Evolutionary conservation across 1,140 invertebrate species (phyloP).

Genomic region (Neodiprion fabricii): DNA sequence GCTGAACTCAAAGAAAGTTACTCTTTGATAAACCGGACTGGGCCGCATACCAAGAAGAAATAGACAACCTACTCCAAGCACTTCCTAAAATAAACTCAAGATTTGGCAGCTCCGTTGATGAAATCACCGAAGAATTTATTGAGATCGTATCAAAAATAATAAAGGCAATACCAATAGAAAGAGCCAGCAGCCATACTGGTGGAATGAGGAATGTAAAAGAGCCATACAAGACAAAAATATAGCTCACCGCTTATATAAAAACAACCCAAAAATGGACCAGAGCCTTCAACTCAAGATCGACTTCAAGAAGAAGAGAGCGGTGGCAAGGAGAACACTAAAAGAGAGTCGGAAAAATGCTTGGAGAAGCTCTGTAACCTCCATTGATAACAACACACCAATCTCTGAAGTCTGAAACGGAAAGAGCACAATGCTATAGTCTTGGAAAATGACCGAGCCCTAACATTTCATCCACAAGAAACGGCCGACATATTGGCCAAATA

Average conservation of each 20-base stretch:
- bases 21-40: conserved; percentile 42
- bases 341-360: conserved; percentile 23
- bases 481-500: conserved; percentile 34
- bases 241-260: conserved; percentile 36
- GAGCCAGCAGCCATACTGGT: conserved; percentile 38
- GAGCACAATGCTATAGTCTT: conserved; percentile 20
- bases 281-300: conserved; percentile 24
- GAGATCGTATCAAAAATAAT: conserved; percentile 38
- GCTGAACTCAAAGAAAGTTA: conserved; percentile 29
- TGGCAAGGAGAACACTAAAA: conserved; percentile 25
- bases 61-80: conserved; percentile 26
- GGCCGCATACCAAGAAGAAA: conserved; percentile 27
- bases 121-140: conserved; percentile 32
- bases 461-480: conserved; percentile 26
- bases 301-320: conserved; percentile 36
- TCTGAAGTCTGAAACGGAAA: conserved; percentile 29
- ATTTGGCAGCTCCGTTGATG: too few relatives aligned
- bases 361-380: conserved; percentile 22
- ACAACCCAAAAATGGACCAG: conserved; percentile 34
- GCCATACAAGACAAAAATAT: conserved; percentile 40
- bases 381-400: conserved; percentile 20
- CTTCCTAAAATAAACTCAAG: conserved; percentile 23
- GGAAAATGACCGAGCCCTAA: neutral
- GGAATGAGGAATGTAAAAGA: conserved; percentile 42
- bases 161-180: conserved; percentile 30